Conservation (phyloP, 2,113 vertebrate species). For the Phrynosoma blainvillii region DNA sequence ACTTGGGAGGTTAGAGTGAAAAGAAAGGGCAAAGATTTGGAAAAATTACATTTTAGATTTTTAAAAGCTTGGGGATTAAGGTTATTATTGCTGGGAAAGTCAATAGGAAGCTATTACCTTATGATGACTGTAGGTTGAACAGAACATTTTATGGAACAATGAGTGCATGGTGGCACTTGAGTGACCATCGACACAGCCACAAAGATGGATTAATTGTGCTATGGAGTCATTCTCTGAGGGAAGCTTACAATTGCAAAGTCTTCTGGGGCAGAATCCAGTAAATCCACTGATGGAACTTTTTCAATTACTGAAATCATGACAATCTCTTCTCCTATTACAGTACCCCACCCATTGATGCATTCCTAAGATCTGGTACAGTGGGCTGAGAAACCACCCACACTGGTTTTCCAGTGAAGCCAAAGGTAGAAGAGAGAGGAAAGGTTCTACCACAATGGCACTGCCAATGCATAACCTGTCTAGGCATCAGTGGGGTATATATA, state of each 20-base stretch:
- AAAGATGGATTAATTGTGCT: background rate
- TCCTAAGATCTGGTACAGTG: too few relatives aligned
- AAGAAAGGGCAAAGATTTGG: background rate
- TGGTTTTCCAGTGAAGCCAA: too few relatives aligned
- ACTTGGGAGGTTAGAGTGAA: background rate
- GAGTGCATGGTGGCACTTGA: background rate
- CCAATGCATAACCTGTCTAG: background rate
- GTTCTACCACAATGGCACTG: background rate
- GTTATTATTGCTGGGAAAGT: background rate
- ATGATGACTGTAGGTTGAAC: background rate
- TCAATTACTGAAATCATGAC: too few relatives aligned
- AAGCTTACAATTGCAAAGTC: background rate
- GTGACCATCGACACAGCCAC: background rate
- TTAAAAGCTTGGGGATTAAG: slow-evolving; percentile 2
- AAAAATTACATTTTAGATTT: slow-evolving; percentile 7
- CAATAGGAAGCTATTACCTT: background rate
- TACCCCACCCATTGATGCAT: too few relatives aligned
- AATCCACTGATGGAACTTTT: too few relatives aligned
- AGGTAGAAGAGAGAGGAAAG: too few relatives aligned
- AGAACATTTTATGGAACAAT: background rate
- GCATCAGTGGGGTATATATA: background rate
- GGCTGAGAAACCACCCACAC: too few relatives aligned
- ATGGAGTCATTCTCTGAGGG: background rate
- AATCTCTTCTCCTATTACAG: too few relatives aligned
- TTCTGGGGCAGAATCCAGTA: background rate